Conservation (phyloP, 2,888 invertebrate species). For the Stenotaenia linearis region DNA sequence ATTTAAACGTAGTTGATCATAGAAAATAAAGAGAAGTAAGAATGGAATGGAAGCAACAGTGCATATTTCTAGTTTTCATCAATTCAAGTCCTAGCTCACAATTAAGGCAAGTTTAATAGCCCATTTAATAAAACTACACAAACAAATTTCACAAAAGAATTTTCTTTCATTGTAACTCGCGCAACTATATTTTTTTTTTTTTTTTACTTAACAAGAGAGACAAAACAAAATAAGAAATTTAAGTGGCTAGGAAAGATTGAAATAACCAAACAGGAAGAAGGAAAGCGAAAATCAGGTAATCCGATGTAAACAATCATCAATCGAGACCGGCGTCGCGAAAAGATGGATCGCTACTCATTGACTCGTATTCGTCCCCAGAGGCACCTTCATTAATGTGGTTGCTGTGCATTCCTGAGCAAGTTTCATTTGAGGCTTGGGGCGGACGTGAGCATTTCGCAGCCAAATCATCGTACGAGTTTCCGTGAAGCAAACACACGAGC, state of each 20-base stretch:
- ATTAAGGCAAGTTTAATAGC: too few relatives aligned
- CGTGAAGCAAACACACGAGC: conserved; percentile 68
- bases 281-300: not conserved
- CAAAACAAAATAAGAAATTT: not conserved
- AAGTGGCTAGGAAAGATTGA: not conserved
- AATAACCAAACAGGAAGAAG: not conserved
- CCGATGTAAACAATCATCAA: not conserved
- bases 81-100: too few relatives aligned
- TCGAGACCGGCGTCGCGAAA: not conserved
- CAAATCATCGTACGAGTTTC: conserved; percentile 48
- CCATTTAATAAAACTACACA: too few relatives aligned
- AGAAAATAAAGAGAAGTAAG: too few relatives aligned
- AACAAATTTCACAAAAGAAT: too few relatives aligned
- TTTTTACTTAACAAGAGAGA: not conserved
- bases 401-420: not conserved
- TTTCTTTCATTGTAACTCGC: too few relatives aligned
- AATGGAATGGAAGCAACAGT: too few relatives aligned
- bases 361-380: not conserved
- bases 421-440: not conserved
- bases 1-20: too few relatives aligned
- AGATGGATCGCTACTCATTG: not conserved
- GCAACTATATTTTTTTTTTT: too few relatives aligned
- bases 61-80: too few relatives aligned
- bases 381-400: conserved; percentile 28
- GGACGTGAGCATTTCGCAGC: conserved; percentile 43